These are phyloP conservation scores for Petrocephalus zakoni DNA, from an alignment of 2,113 vertebrate species.

Conservation along the genomic window DNA sequence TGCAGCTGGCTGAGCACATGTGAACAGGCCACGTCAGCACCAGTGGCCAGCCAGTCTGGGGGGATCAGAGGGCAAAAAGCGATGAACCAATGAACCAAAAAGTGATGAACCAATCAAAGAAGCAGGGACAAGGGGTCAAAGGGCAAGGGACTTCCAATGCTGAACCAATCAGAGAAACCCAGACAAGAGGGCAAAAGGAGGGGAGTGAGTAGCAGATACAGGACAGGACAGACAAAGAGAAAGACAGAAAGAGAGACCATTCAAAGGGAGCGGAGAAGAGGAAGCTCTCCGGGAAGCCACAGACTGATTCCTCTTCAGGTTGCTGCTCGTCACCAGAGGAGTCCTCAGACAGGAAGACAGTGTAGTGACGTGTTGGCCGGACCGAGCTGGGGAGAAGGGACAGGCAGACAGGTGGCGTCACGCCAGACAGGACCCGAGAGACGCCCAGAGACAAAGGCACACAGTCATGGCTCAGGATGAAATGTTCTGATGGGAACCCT, in stretches of 20 bases:
- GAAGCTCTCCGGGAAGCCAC: conserved; percentile 89
- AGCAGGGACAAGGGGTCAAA: not conserved
- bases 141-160: not conserved
- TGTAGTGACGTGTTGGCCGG: conserved; percentile 91
- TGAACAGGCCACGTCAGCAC: not conserved
- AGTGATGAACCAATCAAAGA: not conserved
- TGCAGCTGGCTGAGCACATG: not conserved
- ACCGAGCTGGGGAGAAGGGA: conserved; percentile 61
- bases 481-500: not conserved
- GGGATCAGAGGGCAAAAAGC: not conserved
- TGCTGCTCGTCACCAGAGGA: conserved; percentile 91
- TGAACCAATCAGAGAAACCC: not conserved
- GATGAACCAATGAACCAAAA: not conserved
- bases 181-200: not conserved
- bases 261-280: conserved; percentile 93
- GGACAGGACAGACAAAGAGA: not conserved
- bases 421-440: not conserved
- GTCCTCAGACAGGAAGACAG: conserved; percentile 95
- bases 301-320: conserved; percentile 74
- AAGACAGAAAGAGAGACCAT: conserved; percentile 74
- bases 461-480: not conserved
- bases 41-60: not conserved
- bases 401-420: not conserved
- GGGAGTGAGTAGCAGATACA: not conserved
- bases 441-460: not conserved